Percentiles rank a stretch among this genome's conserved stretches.
phyloP scores from a whole-genome alignment of 2,888 invertebrate genomes.

The Lumbricus terrestris region DNA sequence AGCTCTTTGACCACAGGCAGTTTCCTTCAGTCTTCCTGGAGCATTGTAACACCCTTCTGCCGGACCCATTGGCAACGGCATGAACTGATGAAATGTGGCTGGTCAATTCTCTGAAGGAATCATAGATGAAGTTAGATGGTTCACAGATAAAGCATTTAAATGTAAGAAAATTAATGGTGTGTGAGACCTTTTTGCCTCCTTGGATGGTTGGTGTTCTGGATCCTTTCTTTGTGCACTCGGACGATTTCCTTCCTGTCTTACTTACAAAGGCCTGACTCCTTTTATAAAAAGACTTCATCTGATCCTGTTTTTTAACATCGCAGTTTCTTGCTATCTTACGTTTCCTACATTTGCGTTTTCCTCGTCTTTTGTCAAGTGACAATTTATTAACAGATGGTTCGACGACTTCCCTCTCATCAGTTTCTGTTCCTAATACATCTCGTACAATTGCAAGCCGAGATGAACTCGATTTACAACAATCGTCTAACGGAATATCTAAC shows the following conservation, averaged over 20 bases:
- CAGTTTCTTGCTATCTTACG: neutral
- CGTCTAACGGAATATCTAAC: neutral
- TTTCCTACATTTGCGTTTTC: neutral
- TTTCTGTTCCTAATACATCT: neutral
- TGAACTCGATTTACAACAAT: neutral
- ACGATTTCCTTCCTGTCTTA: neutral
- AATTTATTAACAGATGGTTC: neutral
- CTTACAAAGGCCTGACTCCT: neutral
- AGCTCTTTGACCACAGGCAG: conserved; percentile 4
- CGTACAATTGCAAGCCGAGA: neutral
- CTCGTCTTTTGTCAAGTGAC: neutral
- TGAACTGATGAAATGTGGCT: neutral
- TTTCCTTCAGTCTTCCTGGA: neutral
- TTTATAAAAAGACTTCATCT: neutral
- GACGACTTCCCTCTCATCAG: neutral
- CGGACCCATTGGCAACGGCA: neutral
- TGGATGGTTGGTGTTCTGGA: neutral
- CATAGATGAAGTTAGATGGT: neutral
- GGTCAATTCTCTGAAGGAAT: neutral
- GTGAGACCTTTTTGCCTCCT: neutral
- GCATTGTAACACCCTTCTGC: neutral
- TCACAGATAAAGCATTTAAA: conserved; percentile 17
- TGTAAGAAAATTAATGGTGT: neutral
- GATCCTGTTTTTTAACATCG: neutral
- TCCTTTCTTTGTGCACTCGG: neutral